phyloP scores from a whole-genome alignment of 1,140 invertebrate species.

The Thalassaphorura encarpata region DNA sequence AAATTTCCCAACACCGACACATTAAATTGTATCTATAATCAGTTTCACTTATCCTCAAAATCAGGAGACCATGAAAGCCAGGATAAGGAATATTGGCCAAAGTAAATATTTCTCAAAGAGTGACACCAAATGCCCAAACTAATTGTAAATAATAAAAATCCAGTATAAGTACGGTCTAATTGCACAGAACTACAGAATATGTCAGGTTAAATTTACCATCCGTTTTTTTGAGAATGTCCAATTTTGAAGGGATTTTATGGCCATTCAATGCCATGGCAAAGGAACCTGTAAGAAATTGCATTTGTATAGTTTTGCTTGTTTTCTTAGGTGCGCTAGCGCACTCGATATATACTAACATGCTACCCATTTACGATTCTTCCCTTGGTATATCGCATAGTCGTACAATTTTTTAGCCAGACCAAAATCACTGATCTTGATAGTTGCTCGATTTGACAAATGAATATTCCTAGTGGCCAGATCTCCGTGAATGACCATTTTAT shows the following conservation, averaged over 20 bases:
- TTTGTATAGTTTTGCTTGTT: background rate
- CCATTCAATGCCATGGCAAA: slow-evolving; percentile 1
- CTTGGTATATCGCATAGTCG: background rate
- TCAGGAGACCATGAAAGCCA: too few relatives aligned
- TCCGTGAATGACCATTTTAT: background rate
- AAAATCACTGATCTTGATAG: background rate
- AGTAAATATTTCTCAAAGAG: background rate
- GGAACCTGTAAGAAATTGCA: background rate
- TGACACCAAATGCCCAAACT: background rate
- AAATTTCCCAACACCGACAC: too few relatives aligned
- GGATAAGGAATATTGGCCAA: background rate
- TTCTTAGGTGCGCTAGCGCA: too few relatives aligned
- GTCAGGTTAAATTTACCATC: background rate
- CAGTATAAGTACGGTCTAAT: too few relatives aligned
- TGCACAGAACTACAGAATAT: background rate
- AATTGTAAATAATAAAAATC: too few relatives aligned
- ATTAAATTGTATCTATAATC: too few relatives aligned
- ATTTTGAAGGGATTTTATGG: background rate
- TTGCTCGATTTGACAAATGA: background rate
- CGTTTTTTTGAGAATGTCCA: background rate
- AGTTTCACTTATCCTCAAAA: too few relatives aligned
- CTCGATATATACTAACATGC: background rate
- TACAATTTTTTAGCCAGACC: background rate
- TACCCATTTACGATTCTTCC: background rate
- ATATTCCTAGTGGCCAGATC: background rate